Percentiles rank a stretch among this genome's conserved stretches.
Conservation (phyloP, 2,888 invertebrate species). For the Hydrotaea diabolus region DNA sequence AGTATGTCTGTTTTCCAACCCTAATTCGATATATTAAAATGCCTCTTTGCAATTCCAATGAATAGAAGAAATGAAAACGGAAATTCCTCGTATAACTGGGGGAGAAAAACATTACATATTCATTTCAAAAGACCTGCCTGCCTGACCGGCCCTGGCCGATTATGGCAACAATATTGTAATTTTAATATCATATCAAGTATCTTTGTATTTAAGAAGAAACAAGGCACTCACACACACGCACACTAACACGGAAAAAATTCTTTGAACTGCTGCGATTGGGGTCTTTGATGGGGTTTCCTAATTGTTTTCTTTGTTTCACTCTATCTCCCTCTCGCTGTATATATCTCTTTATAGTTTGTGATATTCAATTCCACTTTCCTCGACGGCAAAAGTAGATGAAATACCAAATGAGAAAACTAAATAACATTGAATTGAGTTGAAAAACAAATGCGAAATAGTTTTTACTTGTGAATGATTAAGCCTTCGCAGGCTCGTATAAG, state of each 20-base stretch:
- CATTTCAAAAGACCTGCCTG: neutral
- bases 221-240: neutral
- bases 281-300: conserved; percentile 14
- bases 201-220: neutral
- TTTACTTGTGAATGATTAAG: conserved; percentile 42
- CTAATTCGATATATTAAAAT: too few relatives aligned
- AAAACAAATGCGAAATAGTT: conserved; percentile 27
- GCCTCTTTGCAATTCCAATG: too few relatives aligned
- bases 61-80: too few relatives aligned
- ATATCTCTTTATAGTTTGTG: too few relatives aligned
- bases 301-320: neutral
- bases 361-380: neutral
- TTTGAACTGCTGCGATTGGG: too few relatives aligned
- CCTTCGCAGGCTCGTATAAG: neutral
- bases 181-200: neutral
- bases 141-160: neutral
- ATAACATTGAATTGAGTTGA: conserved; percentile 25
- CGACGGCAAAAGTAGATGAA: neutral
- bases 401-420: conserved; percentile 16
- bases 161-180: neutral
- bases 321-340: neutral
- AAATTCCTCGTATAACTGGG: too few relatives aligned
- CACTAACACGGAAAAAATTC: too few relatives aligned
- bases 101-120: too few relatives aligned
- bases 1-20: too few relatives aligned